These are phyloP conservation scores for Muscicapa comitata DNA, from an alignment of 2,797 vertebrate species.

Conservation along the genomic window DNA sequence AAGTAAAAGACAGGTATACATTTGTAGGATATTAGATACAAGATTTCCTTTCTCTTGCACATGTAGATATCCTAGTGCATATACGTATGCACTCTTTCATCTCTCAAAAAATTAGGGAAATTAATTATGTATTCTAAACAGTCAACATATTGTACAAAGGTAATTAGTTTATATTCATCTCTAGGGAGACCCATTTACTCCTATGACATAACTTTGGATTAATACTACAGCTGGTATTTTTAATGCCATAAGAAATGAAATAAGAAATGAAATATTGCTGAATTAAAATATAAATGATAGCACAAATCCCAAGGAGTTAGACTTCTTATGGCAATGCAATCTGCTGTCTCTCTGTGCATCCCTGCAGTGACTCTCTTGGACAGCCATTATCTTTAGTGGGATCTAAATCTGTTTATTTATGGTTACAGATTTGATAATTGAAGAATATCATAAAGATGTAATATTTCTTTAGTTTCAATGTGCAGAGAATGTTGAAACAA, in stretches of 20 bases:
- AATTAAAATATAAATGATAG: background rate
- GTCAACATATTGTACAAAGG: background rate
- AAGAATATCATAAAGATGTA: background rate
- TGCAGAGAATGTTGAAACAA: background rate
- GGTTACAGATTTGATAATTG: background rate
- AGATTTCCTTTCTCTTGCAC: background rate
- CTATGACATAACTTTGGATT: background rate
- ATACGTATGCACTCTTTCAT: background rate
- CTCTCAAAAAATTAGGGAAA: background rate
- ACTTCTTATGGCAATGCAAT: background rate
- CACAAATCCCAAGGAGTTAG: background rate
- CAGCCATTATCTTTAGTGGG: background rate
- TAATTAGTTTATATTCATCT: background rate
- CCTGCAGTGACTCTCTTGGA: background rate
- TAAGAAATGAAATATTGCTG: background rate
- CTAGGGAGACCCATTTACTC: background rate
- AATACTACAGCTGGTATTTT: background rate
- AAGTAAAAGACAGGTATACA: background rate
- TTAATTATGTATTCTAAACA: background rate
- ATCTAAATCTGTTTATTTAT: background rate
- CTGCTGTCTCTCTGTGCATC: background rate
- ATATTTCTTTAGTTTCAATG: background rate
- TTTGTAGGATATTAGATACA: background rate
- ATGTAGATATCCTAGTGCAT: background rate
- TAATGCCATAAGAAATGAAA: background rate